Base-by-base conservation (phyloP, 2,113 vertebrate species). In the Cairina moschata region DNA sequence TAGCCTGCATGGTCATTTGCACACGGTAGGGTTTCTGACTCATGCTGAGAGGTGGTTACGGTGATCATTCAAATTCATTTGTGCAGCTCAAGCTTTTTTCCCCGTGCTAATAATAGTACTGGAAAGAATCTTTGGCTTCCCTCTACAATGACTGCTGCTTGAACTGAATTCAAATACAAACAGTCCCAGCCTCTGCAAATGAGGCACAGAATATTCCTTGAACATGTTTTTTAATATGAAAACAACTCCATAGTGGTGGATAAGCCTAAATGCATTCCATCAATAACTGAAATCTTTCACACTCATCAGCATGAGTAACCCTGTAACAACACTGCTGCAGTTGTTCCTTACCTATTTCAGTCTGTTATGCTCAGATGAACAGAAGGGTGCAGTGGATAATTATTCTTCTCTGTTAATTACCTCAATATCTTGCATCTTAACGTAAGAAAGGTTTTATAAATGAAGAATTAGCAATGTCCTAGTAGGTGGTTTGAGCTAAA, bases 1-100 rank as follows among this genome's bases (percentile, higher is more conserved):
- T 99, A 6, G 99, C 99, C 83, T 99, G 99, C 98, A 99, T 99
- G 99, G 99, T 99, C 58, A 99, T 99, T 95, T 99, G 99, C 89
- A 99, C 99, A 92, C 98, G 99, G 99, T 99, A 87, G 97, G 98
- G 42, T 46, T 14, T 55, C 46, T 55, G 65, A 17, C 31, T 52
- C 26, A 2, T 17, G 40, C 34, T 4, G 4, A 62, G 26, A 25
- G 21, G 3, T 20, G 38, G 3, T 62, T 72, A 4, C 9, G 52
- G 11, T 50, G 17, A 13, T 32, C 16, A 6, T 28, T 31, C 40
- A 55, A 17, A 68, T 26, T 21, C 3, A 26, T 52, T 76, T 56
- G 34, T 75, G 44, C 23, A 59, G 48, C 46, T 90, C 48, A 63
- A 20, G 44, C 14, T 58, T 38, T 25, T 23, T n/a, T 17, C 6